Percentiles rank a stretch among this genome's conserved stretches.
Conservation (phyloP, 37 sponge, comb jelly and placozoan genomes). For the Corticium candelabrum region DNA sequence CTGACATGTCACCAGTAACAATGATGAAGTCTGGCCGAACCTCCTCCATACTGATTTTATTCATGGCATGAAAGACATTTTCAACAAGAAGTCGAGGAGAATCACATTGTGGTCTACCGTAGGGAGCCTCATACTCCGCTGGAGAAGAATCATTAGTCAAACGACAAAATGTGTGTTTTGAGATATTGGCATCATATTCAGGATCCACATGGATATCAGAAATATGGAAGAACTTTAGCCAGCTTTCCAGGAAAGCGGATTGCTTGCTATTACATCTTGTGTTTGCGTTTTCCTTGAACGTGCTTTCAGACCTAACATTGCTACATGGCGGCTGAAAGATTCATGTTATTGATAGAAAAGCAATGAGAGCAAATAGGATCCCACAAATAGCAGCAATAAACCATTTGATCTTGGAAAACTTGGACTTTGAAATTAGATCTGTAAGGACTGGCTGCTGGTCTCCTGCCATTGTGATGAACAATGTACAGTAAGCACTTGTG, state of each 20-base stretch:
- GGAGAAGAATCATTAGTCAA: not conserved
- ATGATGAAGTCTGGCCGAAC: not conserved
- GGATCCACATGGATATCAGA: not conserved
- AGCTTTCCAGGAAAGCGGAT: not conserved
- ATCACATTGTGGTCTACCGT: not conserved
- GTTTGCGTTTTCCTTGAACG: too few relatives aligned
- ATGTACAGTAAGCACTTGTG: too few relatives aligned
- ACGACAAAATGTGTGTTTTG: not conserved
- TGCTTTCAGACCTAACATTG: too few relatives aligned
- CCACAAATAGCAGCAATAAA: too few relatives aligned
- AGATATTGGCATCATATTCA: not conserved
- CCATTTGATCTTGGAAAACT: too few relatives aligned
- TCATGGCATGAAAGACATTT: not conserved
- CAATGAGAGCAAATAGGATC: too few relatives aligned
- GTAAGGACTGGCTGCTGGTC: too few relatives aligned
- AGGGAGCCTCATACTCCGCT: not conserved
- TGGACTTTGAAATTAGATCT: too few relatives aligned
- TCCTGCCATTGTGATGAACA: too few relatives aligned
- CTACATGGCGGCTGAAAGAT: too few relatives aligned
- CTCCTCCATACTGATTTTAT: not conserved
- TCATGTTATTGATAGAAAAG: too few relatives aligned
- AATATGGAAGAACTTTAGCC: not conserved
- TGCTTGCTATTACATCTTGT: too few relatives aligned
- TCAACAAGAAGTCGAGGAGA: not conserved
- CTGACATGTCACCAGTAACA: not conserved